phyloP scores from a whole-genome alignment of 35 echinoderm and acorn worm genomes.

The Ophioderma brevispina region DNA sequence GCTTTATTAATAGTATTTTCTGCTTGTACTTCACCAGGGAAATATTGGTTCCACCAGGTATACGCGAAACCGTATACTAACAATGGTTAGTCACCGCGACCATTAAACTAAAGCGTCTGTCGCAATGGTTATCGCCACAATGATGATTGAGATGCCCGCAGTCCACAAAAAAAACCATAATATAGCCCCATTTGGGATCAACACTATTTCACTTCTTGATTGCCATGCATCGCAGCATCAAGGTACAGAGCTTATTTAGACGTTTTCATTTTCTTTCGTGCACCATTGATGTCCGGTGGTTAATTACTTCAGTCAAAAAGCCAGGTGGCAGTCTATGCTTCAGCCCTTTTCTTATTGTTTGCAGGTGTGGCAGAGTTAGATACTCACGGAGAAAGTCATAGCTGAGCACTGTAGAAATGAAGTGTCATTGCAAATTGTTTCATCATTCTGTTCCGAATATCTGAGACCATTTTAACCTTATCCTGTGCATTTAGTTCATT shows the following conservation, averaged over 20 bases:
- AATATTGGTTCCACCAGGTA: no score
- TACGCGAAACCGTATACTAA: no score
- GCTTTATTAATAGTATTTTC: no score
- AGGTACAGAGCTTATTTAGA: slow-evolving; percentile 53
- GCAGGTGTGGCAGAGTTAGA: slow-evolving; percentile 49
- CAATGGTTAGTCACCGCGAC: no score
- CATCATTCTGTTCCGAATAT: slow-evolving; percentile 36
- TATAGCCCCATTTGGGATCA: slow-evolving; percentile 50
- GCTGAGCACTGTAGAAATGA: slow-evolving; percentile 48
- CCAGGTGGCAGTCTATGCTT: slow-evolving; percentile 51
- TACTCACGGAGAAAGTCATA: slow-evolving; percentile 48
- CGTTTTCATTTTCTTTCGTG: not conserved
- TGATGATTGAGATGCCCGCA: slow-evolving; percentile 34
- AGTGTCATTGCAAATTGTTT: slow-evolving; percentile 67
- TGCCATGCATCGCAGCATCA: slow-evolving; percentile 64
- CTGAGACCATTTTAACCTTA: slow-evolving; percentile 48
- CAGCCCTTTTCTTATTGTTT: slow-evolving; percentile 44
- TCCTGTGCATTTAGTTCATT: slow-evolving; percentile 66
- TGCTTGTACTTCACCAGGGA: no score
- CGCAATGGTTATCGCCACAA: no score
- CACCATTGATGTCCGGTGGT: slow-evolving; percentile 28
- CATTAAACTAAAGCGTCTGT: no score
- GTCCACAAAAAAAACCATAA: slow-evolving; percentile 57
- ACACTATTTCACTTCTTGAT: slow-evolving; percentile 56
- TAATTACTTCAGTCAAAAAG: slow-evolving; percentile 53